A percentile compares a stretch with the other conserved stretches of the same genome.
Conservation (phyloP, 2,113 vertebrate species). For the Catagonus wagneri region DNA sequence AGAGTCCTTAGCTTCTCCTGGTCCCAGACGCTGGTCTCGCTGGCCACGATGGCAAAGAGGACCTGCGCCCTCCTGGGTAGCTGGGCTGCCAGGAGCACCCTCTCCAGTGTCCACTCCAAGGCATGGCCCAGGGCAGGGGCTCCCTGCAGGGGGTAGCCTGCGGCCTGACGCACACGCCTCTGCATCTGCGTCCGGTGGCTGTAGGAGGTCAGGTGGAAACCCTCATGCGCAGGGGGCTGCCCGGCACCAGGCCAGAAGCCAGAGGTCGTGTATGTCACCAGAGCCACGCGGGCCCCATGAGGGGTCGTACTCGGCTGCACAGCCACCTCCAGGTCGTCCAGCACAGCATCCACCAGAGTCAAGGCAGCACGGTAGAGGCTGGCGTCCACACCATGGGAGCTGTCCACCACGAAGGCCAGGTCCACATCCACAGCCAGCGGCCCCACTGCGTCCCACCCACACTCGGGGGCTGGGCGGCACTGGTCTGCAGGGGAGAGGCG, state of each 20-base stretch:
- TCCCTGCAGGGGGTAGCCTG: constrained; percentile 85
- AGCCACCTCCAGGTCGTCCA: constrained; percentile 89
- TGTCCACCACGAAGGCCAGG: constrained; percentile 90
- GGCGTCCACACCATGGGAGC: constrained; percentile 86
- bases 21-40: constrained; percentile 87
- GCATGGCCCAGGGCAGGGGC: constrained; percentile 86
- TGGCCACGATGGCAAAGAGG: constrained; percentile 88
- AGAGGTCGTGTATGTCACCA: constrained; percentile 87
- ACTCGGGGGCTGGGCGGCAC: constrained; percentile 85
- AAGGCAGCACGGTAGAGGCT: constrained; percentile 87
- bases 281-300: constrained; percentile 84
- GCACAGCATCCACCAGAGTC: constrained; percentile 87
- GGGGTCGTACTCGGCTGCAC: constrained; percentile 64
- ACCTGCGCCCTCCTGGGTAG: constrained; percentile 83
- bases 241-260: constrained; percentile 77
- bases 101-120: constrained; percentile 87
- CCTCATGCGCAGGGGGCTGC: constrained; percentile 76
- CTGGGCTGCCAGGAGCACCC: constrained; percentile 85
- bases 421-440: constrained; percentile 88
- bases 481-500: constrained; percentile 86
- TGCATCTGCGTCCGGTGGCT: constrained; percentile 84
- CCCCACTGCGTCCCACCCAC: constrained; percentile 63
- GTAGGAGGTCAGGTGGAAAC: constrained; percentile 88
- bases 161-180: constrained; percentile 83
- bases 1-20: constrained; percentile 84